phyloP scores from a whole-genome alignment of 2,797 vertebrate genomes.

The Chromis chromis region DNA sequence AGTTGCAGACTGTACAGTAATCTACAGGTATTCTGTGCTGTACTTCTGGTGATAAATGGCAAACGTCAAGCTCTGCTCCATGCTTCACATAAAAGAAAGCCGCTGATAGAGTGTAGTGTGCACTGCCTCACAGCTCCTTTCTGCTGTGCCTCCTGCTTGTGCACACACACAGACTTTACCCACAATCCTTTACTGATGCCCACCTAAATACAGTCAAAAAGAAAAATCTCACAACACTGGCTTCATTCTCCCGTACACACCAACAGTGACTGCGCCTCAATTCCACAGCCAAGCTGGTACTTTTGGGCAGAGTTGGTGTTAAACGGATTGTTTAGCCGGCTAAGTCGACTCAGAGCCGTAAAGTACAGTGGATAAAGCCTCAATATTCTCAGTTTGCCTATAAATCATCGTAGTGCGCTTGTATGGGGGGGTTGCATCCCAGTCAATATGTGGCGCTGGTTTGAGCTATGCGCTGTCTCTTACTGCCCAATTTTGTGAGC shows the following conservation, averaged over 20 bases:
- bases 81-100: constrained; percentile 35
- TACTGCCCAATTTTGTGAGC: constrained; percentile 1
- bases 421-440: constrained; percentile 25
- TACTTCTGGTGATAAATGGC: constrained; percentile 28
- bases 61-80: constrained; percentile 33
- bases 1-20: constrained; percentile 9
- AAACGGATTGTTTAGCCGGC: constrained; percentile 66
- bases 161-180: constrained; percentile 13
- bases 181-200: constrained; percentile 28
- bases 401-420: constrained; percentile 66
- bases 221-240: constrained; percentile 14
- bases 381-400: constrained; percentile 60
- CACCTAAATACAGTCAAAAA: constrained; percentile 24
- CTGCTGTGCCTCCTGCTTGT: constrained; percentile 5
- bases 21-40: constrained; percentile 23
- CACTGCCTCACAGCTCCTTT: constrained; percentile 5
- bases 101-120: constrained; percentile 21
- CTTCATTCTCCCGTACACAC: constrained; percentile 32
- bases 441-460: constrained; percentile 20
- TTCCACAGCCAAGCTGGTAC: constrained; percentile 60
- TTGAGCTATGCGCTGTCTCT: constrained; percentile 15
- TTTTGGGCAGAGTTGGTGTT: constrained; percentile 50
- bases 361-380: constrained; percentile 62
- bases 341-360: constrained; percentile 59
- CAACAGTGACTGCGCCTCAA: constrained; percentile 42